These are phyloP conservation scores for Thomomys bottae DNA, from an alignment of 2,113 vertebrate species.

Conservation along the genomic window DNA sequence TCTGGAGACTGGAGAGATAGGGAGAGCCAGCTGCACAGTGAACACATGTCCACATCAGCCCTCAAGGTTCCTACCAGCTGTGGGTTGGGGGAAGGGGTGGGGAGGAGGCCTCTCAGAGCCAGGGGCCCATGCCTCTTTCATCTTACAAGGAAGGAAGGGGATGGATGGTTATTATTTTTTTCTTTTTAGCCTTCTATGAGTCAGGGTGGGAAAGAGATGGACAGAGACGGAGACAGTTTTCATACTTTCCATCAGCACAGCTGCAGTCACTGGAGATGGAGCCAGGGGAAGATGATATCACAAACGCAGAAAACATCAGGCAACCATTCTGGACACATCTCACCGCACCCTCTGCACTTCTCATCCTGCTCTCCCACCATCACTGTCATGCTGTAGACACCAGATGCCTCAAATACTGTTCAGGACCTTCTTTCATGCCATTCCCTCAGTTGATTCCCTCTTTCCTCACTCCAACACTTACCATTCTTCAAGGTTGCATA, in stretches of 20 bases:
- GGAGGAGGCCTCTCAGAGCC: background rate
- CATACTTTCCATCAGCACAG: background rate
- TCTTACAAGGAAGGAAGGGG: background rate
- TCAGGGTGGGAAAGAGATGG: background rate
- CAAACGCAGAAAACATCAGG: too few species aligned
- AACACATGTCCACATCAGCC: background rate
- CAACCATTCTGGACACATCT: too few species aligned
- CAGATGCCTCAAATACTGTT: background rate
- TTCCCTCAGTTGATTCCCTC: background rate
- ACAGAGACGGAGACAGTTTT: background rate
- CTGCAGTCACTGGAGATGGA: background rate
- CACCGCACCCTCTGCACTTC: background rate
- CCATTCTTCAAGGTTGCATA: background rate
- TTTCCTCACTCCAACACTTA: background rate
- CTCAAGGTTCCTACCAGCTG: background rate
- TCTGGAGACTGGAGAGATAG: background rate
- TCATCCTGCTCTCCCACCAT: background rate
- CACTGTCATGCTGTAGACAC: background rate
- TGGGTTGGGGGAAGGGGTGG: background rate
- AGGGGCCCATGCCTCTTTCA: background rate
- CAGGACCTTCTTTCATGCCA: background rate
- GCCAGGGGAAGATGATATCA: background rate
- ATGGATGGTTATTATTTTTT: background rate
- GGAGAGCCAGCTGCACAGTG: background rate
- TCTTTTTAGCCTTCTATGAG: background rate